Evolutionary conservation across 2,888 invertebrate species (phyloP), one percentile per base, ranked within the genome.

Genomic region (Napeogenes sylphis): DNA sequence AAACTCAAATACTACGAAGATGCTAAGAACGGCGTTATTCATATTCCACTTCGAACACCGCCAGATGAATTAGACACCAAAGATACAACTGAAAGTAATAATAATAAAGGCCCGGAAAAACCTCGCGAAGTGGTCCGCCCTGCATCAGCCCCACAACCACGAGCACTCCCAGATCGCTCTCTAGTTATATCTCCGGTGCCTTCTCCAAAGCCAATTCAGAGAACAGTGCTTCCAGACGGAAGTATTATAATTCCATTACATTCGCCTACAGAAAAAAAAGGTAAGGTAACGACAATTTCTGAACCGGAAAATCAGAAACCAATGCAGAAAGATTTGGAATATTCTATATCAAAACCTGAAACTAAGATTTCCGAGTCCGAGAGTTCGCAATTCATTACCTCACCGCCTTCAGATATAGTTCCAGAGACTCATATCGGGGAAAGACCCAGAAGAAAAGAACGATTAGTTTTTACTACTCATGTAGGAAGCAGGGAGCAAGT

Each of bases 11-110:
- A 93, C 78, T 93, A 94, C 75, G 94, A 94, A 70, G 91, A 92
- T 56, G 90, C 93, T 0, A 84, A 92, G 47, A 92, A 93, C 71
- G 94, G 93, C 0, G 91, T 92, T 61, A 93, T 95, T 60, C 92
- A 94, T 68, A 95, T 95, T 72, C 95, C 95, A 0, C 79, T 95
- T 63, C 94, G 94, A 68, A 94, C 95, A n/a, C 94, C 94, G 4
- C 94, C 94, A 0, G 94, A 94, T 67, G 94, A 94, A 74, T 87
- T 90, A 57, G 89, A 91, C 53, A 73, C 70, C 10, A 66, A 76
- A 3, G 71, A 73, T 12, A 55, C 33, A 6, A 30, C 6, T 3
- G 72, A 73, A n/a, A 55, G 38, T 12, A 30, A 10, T 4, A 45
- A 13, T 46, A 65, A 65, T n/a, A 71, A 70, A 4, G 71, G 72